Percentiles rank a stretch among this genome's conserved stretches.
phyloP scores from a whole-genome alignment of 2,888 invertebrate species.

The Zhengitettix transpicula region DNA sequence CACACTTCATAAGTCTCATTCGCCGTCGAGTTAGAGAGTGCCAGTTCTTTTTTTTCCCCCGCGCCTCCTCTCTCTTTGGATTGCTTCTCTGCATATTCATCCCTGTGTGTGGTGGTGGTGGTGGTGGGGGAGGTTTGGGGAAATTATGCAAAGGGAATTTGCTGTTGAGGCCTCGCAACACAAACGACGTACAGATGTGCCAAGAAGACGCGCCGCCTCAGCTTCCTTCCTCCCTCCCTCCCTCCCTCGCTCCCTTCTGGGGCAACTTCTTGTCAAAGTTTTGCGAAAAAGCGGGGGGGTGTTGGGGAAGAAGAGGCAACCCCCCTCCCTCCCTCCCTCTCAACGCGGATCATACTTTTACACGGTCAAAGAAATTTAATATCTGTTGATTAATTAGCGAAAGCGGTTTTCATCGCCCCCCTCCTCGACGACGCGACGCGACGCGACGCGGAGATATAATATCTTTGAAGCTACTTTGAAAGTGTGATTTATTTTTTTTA shows the following conservation, averaged over 20 bases:
- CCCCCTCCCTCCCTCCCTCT: too few relatives aligned
- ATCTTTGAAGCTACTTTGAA: constrained; percentile 7
- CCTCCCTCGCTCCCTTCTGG: not conserved
- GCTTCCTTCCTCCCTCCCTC: not conserved
- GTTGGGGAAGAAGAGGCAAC: too few relatives aligned
- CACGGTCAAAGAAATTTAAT: not conserved
- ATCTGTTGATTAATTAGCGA: constrained; percentile 3
- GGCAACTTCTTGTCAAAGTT: not conserved
- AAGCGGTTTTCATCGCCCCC: not conserved
- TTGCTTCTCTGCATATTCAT: too few relatives aligned
- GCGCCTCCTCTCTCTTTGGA: too few relatives aligned
- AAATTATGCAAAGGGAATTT: too few relatives aligned
- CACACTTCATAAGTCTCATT: too few relatives aligned
- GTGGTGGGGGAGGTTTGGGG: too few relatives aligned
- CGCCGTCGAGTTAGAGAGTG: too few relatives aligned
- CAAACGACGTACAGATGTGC: not conserved
- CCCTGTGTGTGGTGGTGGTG: too few relatives aligned
- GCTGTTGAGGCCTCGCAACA: too few relatives aligned
- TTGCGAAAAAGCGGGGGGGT: not conserved
- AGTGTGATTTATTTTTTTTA: constrained; percentile 19
- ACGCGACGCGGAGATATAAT: too few relatives aligned
- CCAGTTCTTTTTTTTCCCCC: too few relatives aligned
- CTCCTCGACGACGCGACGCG: not conserved
- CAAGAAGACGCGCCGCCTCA: not conserved
- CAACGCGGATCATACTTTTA: not conserved